These are phyloP conservation scores for Epistrophella euchroma DNA, from an alignment of 2,888 invertebrate species.

Conservation along the genomic window DNA sequence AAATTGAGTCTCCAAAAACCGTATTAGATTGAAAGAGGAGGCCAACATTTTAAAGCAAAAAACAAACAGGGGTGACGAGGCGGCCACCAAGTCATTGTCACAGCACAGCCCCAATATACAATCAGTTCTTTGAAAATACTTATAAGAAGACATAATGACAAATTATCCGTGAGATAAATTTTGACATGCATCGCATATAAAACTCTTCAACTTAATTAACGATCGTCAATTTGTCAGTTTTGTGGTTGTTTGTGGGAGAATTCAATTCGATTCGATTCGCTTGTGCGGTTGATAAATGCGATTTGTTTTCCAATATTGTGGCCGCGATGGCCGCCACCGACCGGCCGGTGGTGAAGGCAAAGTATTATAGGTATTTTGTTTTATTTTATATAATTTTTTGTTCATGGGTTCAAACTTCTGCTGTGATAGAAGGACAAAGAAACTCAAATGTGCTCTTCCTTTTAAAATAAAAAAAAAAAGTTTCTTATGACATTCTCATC, in stretches of 20 bases:
- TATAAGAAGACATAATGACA: conserved; percentile 61
- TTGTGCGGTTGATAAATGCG: conserved; percentile 63
- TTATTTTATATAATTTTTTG: background rate
- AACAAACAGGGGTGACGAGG: conserved; percentile 8
- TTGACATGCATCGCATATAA: conserved; percentile 67
- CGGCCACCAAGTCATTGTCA: background rate
- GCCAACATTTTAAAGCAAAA: conserved; percentile 16
- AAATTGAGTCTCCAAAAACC: conserved; percentile 19
- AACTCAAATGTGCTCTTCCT: conserved; percentile 2
- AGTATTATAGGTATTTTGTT: conserved; percentile 15
- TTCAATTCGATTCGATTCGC: conserved; percentile 52
- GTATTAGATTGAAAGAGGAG: background rate
- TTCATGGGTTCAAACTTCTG: conserved; percentile 24
- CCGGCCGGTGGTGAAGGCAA: background rate
- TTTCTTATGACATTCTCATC: background rate
- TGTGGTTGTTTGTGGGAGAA: conserved; percentile 42
- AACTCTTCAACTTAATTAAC: conserved; percentile 75
- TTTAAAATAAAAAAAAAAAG: background rate
- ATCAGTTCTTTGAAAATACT: conserved; percentile 17
- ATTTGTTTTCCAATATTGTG: conserved; percentile 61
- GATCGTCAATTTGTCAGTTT: conserved; percentile 74
- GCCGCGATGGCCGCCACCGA: background rate
- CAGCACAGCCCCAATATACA: background rate
- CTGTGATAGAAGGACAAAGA: conserved; percentile 51
- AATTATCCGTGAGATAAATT: conserved; percentile 67